Base-by-base conservation (phyloP, 2,113 vertebrate genomes). In the Paradoxurus hermaphroditus region DNA sequence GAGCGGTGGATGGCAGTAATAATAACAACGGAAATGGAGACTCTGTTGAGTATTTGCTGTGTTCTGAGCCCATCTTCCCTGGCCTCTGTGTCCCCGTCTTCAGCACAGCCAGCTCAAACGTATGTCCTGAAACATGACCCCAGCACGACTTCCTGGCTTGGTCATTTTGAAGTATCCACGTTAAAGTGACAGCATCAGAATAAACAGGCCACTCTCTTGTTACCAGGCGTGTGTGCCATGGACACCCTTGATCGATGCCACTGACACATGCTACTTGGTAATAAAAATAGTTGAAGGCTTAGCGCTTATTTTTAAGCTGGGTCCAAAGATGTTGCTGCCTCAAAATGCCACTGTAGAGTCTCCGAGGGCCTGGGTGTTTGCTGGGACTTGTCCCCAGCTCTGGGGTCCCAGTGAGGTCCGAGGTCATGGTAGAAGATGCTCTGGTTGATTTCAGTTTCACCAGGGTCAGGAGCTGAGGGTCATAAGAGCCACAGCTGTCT, bases 231-330 rank as follows among this genome's bases (percentile, higher is more conserved):
- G 41, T 44, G 36, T 73, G 83, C 62, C 46, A 23, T 0, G 2
- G 49, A 53, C 62, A 93, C 53, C 39, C 25, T n/a, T 34, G 73
- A 78, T 39, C 41, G 90, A 56, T 84, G 79, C 79, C 79, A 36
- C 0, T 18, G 63, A 41, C 81, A 56, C 2, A 13, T n/a, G 41
- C 93, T 44, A 49, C 84, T 86, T 92, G 65, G 34, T 51, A 41
- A 93, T 94, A 94, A 96, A 89, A 96, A 95, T 51, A 95, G 51
- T 56, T 70, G 25, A 88, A 90, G 72, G 41, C 51, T 39, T 87
- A 53, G 46, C 11, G 53, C 73, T 83, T 90, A 94, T 85, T 95
- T 97, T 94, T 87, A 94, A 63, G 25, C 21, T 87, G 67, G 12
- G 53, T 73, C 68, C 41, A 59, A 83, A 59, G 15, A 49, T 44